These are phyloP conservation scores for Petrolisthes cinctipes DNA, from an alignment of 2,888 invertebrate species.

Conservation along the genomic window DNA sequence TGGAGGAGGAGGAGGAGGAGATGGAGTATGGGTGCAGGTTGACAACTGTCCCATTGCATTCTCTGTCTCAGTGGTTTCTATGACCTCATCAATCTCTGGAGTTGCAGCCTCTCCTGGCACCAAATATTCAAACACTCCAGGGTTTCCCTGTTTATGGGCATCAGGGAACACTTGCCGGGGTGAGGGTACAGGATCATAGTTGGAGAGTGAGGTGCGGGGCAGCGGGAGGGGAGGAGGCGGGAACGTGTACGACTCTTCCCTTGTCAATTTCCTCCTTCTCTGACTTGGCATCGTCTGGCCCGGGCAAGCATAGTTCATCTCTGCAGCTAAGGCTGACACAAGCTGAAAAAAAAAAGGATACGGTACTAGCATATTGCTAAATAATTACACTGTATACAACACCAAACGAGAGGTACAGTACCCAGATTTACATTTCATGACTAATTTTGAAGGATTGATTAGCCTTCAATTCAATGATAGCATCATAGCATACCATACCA, in stretches of 20 bases:
- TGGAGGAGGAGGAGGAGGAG: background rate
- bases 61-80: too few relatives aligned
- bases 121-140: background rate
- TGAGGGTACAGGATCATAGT: slow-evolving; percentile 16
- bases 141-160: background rate
- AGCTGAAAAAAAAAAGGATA: slow-evolving; percentile 19
- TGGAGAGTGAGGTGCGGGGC: too few relatives aligned
- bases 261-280: background rate
- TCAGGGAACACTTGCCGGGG: slow-evolving; percentile 17
- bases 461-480: too few relatives aligned
- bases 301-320: slow-evolving; percentile 21
- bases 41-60: background rate
- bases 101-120: too few relatives aligned
- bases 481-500: too few relatives aligned
- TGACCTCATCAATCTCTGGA: too few relatives aligned
- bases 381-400: too few relatives aligned
- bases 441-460: too few relatives aligned
- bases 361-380: background rate
- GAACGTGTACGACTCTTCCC: slow-evolving; percentile 24
- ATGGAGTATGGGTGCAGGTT: background rate
- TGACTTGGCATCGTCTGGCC: background rate
- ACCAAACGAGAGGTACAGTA: too few relatives aligned
- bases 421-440: too few relatives aligned
- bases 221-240: slow-evolving; percentile 30
- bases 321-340: slow-evolving; percentile 28